These are phyloP conservation scores for Ypsolopha sequella DNA, from an alignment of 2,888 invertebrate species.

Conservation along the genomic window DNA sequence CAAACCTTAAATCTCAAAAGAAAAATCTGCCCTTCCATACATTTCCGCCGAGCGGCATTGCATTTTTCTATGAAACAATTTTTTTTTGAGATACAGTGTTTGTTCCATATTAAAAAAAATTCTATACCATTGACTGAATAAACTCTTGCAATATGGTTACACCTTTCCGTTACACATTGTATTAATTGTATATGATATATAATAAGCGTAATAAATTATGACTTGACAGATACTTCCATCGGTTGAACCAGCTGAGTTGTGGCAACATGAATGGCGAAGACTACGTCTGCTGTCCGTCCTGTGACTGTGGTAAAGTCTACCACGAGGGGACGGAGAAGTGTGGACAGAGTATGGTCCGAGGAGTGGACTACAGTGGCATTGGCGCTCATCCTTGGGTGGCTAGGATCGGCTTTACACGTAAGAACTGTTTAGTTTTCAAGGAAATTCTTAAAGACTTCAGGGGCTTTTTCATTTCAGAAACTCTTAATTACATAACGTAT, in stretches of 20 bases:
- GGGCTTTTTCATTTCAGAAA: neutral
- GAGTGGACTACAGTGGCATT: conserved; percentile 73
- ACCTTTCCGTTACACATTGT: no score
- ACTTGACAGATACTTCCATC: conserved; percentile 52
- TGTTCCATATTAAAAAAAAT: no score
- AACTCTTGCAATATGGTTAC: no score
- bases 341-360: conserved; percentile 76
- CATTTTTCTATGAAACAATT: no score
- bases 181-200: no score
- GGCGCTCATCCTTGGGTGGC: conserved; percentile 84
- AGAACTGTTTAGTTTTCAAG: conserved; percentile 23
- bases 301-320: conserved; percentile 50
- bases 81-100: no score
- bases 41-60: no score
- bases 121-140: no score
- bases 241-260: conserved; percentile 71
- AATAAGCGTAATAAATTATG: no score
- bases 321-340: conserved; percentile 62
- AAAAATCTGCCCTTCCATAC: no score
- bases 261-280: conserved; percentile 70
- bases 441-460: neutral
- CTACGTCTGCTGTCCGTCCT: conserved; percentile 73
- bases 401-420: conserved; percentile 82
- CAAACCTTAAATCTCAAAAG: no score
- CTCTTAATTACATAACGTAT: neutral